phyloP scores from a whole-genome alignment of 2,113 vertebrate genomes.

The Podilymbus podiceps region DNA sequence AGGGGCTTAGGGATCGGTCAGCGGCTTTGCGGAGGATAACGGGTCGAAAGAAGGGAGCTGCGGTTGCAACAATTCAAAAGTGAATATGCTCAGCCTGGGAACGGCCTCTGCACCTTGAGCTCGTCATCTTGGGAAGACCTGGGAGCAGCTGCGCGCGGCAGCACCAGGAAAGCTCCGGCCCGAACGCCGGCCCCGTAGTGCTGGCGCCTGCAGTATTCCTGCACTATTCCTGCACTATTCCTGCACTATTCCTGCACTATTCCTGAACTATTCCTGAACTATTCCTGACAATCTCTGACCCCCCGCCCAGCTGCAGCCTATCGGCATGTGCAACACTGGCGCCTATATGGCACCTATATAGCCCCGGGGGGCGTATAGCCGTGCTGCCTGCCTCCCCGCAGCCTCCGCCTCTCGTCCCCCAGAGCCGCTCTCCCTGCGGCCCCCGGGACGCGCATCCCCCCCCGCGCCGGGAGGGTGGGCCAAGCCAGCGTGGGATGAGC shows the following conservation, averaged over 20 bases:
- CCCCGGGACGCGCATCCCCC: neutral
- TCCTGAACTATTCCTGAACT: neutral
- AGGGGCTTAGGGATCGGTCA: neutral
- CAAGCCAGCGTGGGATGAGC: neutral
- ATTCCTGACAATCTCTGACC: neutral
- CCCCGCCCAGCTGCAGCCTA: neutral
- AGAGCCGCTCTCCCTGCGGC: rapidly evolving
- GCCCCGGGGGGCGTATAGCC: neutral
- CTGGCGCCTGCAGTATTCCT: neutral
- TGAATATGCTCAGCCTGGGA: neutral
- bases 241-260: neutral
- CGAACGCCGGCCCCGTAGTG: neutral
- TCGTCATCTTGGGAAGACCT: neutral
- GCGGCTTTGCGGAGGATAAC: neutral
- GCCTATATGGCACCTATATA: rapidly evolving
- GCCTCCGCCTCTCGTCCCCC: neutral
- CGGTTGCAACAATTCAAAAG: neutral
- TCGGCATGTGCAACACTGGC: neutral
- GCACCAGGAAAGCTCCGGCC: neutral
- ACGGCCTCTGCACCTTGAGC: neutral
- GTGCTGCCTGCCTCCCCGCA: neutral
- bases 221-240: neutral
- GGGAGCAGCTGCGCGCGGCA: neutral
- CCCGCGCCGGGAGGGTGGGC: rapidly evolving
- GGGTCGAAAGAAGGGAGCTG: neutral